These are phyloP conservation scores for Nibea albiflora DNA, from an alignment of 2,113 vertebrate genomes.

Conservation along the genomic window DNA sequence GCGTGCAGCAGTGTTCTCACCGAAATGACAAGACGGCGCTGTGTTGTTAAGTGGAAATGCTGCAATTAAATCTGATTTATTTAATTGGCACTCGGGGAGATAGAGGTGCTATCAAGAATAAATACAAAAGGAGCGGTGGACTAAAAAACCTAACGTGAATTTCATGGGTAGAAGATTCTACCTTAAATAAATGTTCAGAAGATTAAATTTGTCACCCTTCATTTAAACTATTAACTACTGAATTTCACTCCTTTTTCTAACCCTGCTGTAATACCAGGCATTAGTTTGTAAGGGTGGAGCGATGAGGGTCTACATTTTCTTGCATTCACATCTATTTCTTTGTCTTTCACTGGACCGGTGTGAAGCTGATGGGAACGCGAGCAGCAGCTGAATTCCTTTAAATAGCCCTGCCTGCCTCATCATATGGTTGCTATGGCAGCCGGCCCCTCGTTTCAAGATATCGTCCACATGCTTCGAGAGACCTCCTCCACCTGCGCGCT, in stretches of 20 bases:
- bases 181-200: conserved; percentile 9
- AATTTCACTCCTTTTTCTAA: neutral
- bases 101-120: conserved; percentile 3
- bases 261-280: neutral
- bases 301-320: conserved; percentile 37
- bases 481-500: conserved; percentile 73
- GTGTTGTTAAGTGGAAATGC: conserved; percentile 14
- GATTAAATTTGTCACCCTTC: neutral
- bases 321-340: conserved; percentile 56
- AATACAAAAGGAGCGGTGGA: neutral
- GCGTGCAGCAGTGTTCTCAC: neutral
- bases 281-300: neutral
- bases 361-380: conserved; percentile 69
- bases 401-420: conserved; percentile 82
- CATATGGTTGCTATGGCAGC: conserved; percentile 84
- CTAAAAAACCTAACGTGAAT: neutral
- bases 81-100: neutral
- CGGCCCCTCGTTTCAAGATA: conserved; percentile 78
- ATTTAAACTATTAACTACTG: neutral
- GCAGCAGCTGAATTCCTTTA: conserved; percentile 83
- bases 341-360: conserved; percentile 71
- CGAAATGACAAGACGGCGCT: neutral
- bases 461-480: conserved; percentile 72
- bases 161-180: neutral
- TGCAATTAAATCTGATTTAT: conserved; percentile 43